phyloP scores from a whole-genome alignment of 2,797 vertebrate genomes.

The Gallinago solitaria region DNA sequence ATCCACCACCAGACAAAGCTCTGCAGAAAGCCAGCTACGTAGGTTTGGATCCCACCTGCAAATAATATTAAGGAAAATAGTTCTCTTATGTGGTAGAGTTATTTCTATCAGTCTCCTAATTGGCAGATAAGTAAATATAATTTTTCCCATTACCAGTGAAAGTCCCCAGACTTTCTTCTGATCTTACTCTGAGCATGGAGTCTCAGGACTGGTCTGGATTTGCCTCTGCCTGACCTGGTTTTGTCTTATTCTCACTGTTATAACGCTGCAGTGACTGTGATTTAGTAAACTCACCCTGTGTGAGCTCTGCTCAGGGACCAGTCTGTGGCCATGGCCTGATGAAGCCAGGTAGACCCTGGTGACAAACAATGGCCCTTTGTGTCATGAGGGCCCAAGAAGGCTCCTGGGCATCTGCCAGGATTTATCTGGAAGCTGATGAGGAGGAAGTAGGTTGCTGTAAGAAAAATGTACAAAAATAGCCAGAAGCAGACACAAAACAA shows the following conservation, averaged over 20 bases:
- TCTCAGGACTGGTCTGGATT: background rate
- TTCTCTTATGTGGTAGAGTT: background rate
- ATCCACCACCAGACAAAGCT: background rate
- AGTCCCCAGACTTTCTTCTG: background rate
- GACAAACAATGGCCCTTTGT: background rate
- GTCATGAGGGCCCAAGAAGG: too few species aligned
- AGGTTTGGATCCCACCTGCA: background rate
- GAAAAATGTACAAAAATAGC: background rate
- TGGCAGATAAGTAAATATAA: background rate
- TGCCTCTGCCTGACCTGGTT: background rate
- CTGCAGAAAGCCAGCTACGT: background rate
- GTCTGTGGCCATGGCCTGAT: background rate
- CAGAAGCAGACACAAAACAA: background rate
- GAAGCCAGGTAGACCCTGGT: background rate
- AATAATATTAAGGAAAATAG: background rate
- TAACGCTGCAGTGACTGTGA: too few species aligned
- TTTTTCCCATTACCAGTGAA: background rate
- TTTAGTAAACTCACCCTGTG: background rate
- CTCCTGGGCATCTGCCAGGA: background rate
- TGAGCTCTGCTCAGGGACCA: background rate
- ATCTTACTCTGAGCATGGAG: background rate
- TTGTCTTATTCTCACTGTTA: background rate
- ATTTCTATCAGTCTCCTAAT: background rate
- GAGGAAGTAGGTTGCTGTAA: background rate
- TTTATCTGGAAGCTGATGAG: background rate